Base-by-base conservation (phyloP, 2,888 invertebrate species). In the Heliconius erato region DNA sequence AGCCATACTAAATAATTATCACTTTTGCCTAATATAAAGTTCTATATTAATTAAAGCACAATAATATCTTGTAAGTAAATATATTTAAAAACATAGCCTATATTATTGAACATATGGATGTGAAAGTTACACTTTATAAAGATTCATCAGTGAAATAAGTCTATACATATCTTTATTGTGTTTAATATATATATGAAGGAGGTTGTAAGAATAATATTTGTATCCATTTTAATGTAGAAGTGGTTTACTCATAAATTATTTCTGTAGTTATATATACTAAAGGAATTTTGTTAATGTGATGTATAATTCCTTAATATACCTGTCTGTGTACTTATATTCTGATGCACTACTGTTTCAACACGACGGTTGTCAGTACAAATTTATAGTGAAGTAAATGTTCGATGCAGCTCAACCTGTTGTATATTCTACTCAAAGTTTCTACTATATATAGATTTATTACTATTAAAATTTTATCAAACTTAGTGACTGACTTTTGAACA, bases 321-420 rank as follows among this genome's bases (percentile, higher is more conserved):
- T 80, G 76, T 44, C 72, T 82, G 76, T 82, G 67, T 78, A 80
- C 72, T 74, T 80, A 74, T 79, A 85, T 81, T 81, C 54, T 44
- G 32, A 76, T 63, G 72, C 82, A 85, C 88, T 87, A 88, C 89
- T 90, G 90, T 88, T 87, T 87, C 84, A 88, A 88, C 86, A 85
- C 87, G 85, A 86, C 84, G 84, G 78, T 85, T 82, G 79, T 86
- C 86, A 86, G 87, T 88, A 88, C 87, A 87, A 87, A 88, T 86
- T 84, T 85, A 84, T 86, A 87, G 78, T 79, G 83, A 83, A 80
- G 78, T 79, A 84, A 83, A 80, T 81, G 67, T 79, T 79, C 85
- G 88, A 89, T 90, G 89, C 89, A 89, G 87, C 83, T 85, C 78
- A 76, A 83, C 85, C 86, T 88, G 87, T 87, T 87, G 86, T 88